phyloP scores from a whole-genome alignment of 2,113 vertebrate species.

The Lynx canadensis region DNA sequence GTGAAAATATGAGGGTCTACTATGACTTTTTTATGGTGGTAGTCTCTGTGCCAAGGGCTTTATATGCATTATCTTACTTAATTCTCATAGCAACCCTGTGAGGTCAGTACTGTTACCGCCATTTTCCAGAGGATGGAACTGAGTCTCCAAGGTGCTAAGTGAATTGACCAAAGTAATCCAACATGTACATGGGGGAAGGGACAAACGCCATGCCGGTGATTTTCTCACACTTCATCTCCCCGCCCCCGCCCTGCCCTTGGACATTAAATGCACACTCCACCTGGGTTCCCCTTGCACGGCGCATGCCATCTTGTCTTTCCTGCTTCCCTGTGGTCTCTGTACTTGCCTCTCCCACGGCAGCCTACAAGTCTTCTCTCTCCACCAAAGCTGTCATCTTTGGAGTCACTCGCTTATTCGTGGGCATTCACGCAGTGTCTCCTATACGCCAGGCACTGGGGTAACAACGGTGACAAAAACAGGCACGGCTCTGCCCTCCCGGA shows the following conservation, averaged over 20 bases:
- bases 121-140: conserved; percentile 6
- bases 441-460: neutral
- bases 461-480: neutral
- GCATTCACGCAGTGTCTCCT: neutral
- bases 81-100: neutral
- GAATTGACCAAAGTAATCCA: neutral
- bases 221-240: neutral
- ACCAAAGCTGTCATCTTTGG: neutral
- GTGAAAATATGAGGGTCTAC: neutral
- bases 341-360: neutral
- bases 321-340: neutral
- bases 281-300: neutral
- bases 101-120: neutral
- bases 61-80: neutral
- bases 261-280: neutral
- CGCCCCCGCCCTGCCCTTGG: neutral
- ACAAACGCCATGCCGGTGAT: neutral
- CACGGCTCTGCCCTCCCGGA: neutral
- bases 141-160: neutral
- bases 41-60: neutral
- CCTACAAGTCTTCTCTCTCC: neutral
- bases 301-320: neutral
- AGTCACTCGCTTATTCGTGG: neutral
- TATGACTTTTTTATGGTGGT: neutral
- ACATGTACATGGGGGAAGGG: no score